A percentile compares a stretch with the other conserved stretches of the same genome.
These are phyloP conservation scores for Gopherus flavomarginatus DNA, from an alignment of 2,113 vertebrate genomes.

Conservation along the genomic window DNA sequence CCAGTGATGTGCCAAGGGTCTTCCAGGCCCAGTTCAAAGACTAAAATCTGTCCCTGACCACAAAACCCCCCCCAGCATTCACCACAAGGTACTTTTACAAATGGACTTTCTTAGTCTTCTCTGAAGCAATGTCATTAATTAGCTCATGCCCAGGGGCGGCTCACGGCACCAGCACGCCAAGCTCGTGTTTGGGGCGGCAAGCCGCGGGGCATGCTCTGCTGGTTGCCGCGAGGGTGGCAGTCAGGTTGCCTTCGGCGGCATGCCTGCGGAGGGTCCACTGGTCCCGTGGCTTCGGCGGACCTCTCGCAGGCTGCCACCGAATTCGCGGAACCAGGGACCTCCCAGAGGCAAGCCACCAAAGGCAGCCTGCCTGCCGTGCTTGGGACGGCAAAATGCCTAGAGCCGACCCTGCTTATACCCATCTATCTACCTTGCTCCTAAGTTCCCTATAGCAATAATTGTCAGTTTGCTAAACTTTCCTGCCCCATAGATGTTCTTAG, in stretches of 20 bases:
- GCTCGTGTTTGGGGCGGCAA: too few relatives aligned
- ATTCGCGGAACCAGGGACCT: too few relatives aligned
- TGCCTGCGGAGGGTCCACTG: too few relatives aligned
- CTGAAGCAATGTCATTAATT: neutral
- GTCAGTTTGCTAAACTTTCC: neutral
- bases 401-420: neutral
- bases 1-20: neutral
- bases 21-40: neutral
- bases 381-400: too few relatives aligned
- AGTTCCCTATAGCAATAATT: neutral
- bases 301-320: too few relatives aligned
- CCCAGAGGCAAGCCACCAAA: too few relatives aligned
- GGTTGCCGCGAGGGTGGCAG: too few relatives aligned
- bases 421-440: neutral
- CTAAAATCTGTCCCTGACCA: neutral
- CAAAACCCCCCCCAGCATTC: neutral
- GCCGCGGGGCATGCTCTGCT: too few relatives aligned
- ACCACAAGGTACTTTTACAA: neutral
- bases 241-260: too few relatives aligned
- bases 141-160: neutral
- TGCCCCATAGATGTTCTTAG: neutral
- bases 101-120: neutral
- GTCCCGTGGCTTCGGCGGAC: too few relatives aligned
- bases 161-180: too few relatives aligned
- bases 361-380: too few relatives aligned